phyloP scores from a whole-genome alignment of 53 echinoderm and acorn worm species.

The Crossaster papposus region DNA sequence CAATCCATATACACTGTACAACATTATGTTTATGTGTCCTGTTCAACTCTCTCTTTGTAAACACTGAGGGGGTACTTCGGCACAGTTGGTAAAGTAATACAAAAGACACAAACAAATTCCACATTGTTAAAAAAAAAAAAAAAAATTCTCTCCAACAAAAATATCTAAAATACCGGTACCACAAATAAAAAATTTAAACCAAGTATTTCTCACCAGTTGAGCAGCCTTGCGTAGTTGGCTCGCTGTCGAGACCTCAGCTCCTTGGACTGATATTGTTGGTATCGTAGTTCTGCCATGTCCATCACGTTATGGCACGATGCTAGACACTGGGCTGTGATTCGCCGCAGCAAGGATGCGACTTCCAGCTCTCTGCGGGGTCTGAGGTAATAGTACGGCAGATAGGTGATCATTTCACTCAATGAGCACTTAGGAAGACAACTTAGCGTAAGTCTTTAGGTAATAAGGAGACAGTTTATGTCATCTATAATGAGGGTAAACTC shows the following conservation, averaged over 20 bases:
- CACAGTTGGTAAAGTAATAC: no score
- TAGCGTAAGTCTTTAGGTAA: no score
- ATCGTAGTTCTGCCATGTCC: slow-evolving; percentile 58
- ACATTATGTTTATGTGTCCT: no score
- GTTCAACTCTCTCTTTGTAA: no score
- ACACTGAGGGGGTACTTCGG: no score
- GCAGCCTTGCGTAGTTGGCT: slow-evolving; percentile 78
- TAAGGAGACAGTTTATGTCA: no score
- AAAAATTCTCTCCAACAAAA: no score
- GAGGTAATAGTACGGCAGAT: not conserved
- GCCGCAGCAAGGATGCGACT: slow-evolving; percentile 68
- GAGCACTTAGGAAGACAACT: no score
- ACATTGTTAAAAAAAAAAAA: not conserved
- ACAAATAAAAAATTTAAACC: no score
- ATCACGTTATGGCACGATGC: slow-evolving; percentile 59
- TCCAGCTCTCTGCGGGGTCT: slow-evolving; percentile 80
- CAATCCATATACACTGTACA: no score
- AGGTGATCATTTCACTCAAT: no score
- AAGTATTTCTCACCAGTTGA: slow-evolving; percentile 70
- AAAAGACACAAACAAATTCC: not conserved
- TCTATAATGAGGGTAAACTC: no score
- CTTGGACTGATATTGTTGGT: slow-evolving; percentile 70
- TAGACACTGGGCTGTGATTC: slow-evolving; percentile 65
- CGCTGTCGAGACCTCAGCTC: slow-evolving; percentile 92
- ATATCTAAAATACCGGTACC: not conserved